Evolutionary conservation across 92 coral and sea anemone genomes (phyloP), one percentile per base, ranked within the genome.

Genomic region (Heteractis magnifica): DNA sequence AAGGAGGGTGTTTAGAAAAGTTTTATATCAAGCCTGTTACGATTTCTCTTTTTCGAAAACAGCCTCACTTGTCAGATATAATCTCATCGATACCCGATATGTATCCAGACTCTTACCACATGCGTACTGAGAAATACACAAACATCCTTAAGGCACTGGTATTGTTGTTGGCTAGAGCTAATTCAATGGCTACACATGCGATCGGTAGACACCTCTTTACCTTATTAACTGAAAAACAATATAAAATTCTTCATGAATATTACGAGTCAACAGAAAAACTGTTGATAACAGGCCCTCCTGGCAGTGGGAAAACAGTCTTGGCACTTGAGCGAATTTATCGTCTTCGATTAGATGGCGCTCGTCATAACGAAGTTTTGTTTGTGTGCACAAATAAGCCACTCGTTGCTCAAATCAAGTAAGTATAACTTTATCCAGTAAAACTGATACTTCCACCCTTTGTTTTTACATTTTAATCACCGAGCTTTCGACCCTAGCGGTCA

Each of bases 1-100:
- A 84, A 23, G 87, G 76, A 56, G 82, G 87, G 6, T 84, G 87
- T 62, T 56, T 77, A 26, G 77, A 84, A 19, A 72, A 73, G 41
- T 77, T 84, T 52, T 64, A 56, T 51, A 52, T 84, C 15, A 73
- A 77, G 13, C 77, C 77, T 5, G 5, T 65, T 18, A 49, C 70
- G 13, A 1, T 84, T 6, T 15, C 71, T 16, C 10, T 23, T 8
- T 13, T 10, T 34, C 0, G 56, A 56, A 6, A 60, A 52, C 11
- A 12, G 6, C 6, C 1, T 1, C 64, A 52, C 4, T 8, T 18
- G 11, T 1, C n/a, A 56, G 62, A 62, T 59, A 15, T 8, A 59
- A 12, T 79, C 72, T 0, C 8, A 0, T 7, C n/a, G n/a, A n/a
- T n/a, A n/a, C 5, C 72, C 6, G 48, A 3, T 7, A 15, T 6